phyloP scores from a whole-genome alignment of 2,888 invertebrate species.

The Magallana nippona region DNA sequence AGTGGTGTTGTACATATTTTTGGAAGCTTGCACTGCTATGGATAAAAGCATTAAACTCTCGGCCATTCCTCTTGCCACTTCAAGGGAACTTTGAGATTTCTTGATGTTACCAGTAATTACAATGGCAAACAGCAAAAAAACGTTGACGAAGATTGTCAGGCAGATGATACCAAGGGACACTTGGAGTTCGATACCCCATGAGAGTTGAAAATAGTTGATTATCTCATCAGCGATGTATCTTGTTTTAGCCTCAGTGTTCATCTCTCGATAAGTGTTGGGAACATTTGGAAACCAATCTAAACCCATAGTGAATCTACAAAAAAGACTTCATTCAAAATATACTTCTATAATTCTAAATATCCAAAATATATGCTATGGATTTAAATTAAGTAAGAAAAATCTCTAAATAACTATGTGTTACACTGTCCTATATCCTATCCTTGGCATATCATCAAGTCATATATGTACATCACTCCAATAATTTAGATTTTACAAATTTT shows the following conservation, averaged over 20 bases:
- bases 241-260: not conserved
- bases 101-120: not conserved
- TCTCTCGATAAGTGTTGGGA: not conserved
- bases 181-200: not conserved
- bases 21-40: not conserved
- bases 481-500: too few species aligned
- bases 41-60: not conserved
- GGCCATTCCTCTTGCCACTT: not conserved
- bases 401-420: too few species aligned
- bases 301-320: not conserved
- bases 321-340: too few species aligned
- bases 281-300: not conserved
- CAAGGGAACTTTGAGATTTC: not conserved
- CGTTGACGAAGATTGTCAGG: not conserved
- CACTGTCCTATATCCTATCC: too few species aligned
- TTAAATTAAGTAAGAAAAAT: too few species aligned
- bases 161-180: not conserved
- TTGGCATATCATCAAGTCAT: too few species aligned
- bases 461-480: too few species aligned
- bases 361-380: too few species aligned
- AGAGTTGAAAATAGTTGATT: not conserved
- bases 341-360: too few species aligned
- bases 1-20: not conserved
- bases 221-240: slow-evolving; percentile 2
- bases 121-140: not conserved